Percentiles rank a stretch among this genome's conserved stretches.
These are phyloP conservation scores for Saturnia pavonia DNA, from an alignment of 2,888 invertebrate species.

Conservation along the genomic window DNA sequence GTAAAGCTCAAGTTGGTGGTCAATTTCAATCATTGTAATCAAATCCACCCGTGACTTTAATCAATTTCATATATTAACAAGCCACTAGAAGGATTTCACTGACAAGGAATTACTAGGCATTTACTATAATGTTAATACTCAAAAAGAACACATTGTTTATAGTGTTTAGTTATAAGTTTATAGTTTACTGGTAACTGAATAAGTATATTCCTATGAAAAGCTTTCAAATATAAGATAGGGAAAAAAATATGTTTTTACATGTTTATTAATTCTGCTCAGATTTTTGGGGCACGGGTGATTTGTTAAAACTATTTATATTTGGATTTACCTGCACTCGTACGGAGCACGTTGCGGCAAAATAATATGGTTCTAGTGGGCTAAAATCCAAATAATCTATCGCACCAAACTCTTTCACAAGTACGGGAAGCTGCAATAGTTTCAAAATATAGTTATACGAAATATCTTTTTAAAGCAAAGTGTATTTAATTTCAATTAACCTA, in stretches of 20 bases:
- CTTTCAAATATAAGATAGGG: neutral
- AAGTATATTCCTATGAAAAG: neutral
- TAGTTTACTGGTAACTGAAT: neutral
- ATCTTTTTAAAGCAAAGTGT: neutral
- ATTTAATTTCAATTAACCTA: slow-evolving; percentile 65
- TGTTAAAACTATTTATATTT: neutral
- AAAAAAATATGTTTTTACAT: neutral
- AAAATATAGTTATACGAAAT: neutral
- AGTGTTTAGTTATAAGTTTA: too few relatives aligned
- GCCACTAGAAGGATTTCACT: neutral
- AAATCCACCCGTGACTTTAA: neutral
- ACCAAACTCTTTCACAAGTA: slow-evolving; percentile 95
- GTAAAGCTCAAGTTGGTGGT: too few relatives aligned
- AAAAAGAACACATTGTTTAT: too few relatives aligned
- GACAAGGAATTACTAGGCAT: neutral
- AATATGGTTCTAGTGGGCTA: slow-evolving; percentile 92
- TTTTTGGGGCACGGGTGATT: neutral
- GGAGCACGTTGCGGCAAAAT: slow-evolving; percentile 96
- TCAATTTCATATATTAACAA: neutral
- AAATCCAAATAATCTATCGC: slow-evolving; percentile 96
- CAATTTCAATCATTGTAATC: too few relatives aligned
- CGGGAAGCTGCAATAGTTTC: slow-evolving; percentile 84
- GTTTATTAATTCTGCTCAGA: neutral
- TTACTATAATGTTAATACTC: neutral
- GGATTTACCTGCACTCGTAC: slow-evolving; percentile 86